These are phyloP conservation scores for Phataginus tricuspis DNA, from an alignment of 2,797 vertebrate genomes.

Conservation along the genomic window DNA sequence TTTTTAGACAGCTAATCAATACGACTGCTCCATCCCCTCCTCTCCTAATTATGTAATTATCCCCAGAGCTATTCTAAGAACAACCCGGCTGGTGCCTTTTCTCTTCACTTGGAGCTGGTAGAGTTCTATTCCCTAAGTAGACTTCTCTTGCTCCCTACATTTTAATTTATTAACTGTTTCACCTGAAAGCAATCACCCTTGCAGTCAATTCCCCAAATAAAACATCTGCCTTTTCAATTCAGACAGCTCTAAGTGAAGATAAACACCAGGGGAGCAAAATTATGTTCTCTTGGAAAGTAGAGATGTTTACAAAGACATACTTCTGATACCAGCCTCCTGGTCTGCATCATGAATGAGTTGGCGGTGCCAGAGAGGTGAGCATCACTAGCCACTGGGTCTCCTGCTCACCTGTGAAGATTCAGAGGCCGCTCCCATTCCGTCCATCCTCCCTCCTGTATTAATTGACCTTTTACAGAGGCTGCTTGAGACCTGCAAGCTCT, in stretches of 20 bases:
- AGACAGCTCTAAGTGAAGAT: slow-evolving; percentile 83
- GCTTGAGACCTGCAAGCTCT: slow-evolving; percentile 51
- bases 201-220: slow-evolving; percentile 83
- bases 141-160: slow-evolving; percentile 80
- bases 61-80: slow-evolving; percentile 72
- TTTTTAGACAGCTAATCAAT: slow-evolving; percentile 85
- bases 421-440: slow-evolving; percentile 15
- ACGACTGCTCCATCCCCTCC: not conserved
- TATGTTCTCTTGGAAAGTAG: slow-evolving; percentile 77
- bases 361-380: not conserved
- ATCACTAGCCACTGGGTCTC: not conserved
- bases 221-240: slow-evolving; percentile 85
- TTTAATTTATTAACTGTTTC: slow-evolving; percentile 87
- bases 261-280: slow-evolving; percentile 78
- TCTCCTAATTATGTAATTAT: slow-evolving; percentile 85
- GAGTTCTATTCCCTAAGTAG: slow-evolving; percentile 72
- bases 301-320: slow-evolving; percentile 74
- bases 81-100: slow-evolving; percentile 5
- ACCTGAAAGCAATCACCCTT: slow-evolving; percentile 84
- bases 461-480: slow-evolving; percentile 67
- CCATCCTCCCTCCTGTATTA: slow-evolving; percentile 62
- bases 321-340: slow-evolving; percentile 51
- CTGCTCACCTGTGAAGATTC: slow-evolving; percentile 17
- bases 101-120: slow-evolving; percentile 66
- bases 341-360: slow-evolving; percentile 67